Base-by-base conservation (phyloP, 2,888 invertebrate genomes). In the Spialia ferax region DNA sequence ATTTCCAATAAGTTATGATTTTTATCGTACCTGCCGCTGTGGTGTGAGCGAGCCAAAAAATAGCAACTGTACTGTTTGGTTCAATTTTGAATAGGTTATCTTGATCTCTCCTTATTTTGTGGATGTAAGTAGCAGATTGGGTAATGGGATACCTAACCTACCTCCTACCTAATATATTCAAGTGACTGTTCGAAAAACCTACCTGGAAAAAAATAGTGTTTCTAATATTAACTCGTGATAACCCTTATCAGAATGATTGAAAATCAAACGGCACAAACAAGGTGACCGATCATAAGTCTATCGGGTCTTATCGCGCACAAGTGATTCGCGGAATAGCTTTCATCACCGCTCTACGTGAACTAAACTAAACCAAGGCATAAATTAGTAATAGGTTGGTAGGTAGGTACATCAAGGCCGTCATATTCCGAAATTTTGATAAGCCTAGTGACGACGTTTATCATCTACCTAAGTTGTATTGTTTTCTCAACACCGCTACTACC, bases 301-400 rank as follows among this genome's bases (percentile, higher is more conserved):
- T 74, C 74, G 72, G 2, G 60, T 22, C 63, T 73, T 74, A 74
- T 73, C 74, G 69, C 59, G 35, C 48, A 63, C 23, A 68, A 64
- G 64, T 68, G 59, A 64, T 73, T 70, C 73, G 70, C 69, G 52
- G 70, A 73, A 73, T 60, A 57, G 56, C 66, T 67, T 71, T 66
- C 63, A 57, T 64, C 56, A 57, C 29, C 11, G n/a, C 13, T 23
- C 32, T 26, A 32, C 50, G 32, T 54, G 35, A 52, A 57, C 13
- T 11, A 57, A 52, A 57, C 13, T 11, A 57, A 63, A 63, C 32
- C 48, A 29, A 54, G 11, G 20, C 56, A 35, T 32, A 56, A 56
- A 20, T 35, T 35, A 18, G 18, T 50, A 10, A 50, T 45, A n/a
- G n/a, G n/a, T n/a, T n/a, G n/a, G n/a, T n/a, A n/a, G n/a, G n/a